These are phyloP conservation scores for Embiotoca jacksoni DNA, from an alignment of 2,113 vertebrate genomes.

Conservation along the genomic window DNA sequence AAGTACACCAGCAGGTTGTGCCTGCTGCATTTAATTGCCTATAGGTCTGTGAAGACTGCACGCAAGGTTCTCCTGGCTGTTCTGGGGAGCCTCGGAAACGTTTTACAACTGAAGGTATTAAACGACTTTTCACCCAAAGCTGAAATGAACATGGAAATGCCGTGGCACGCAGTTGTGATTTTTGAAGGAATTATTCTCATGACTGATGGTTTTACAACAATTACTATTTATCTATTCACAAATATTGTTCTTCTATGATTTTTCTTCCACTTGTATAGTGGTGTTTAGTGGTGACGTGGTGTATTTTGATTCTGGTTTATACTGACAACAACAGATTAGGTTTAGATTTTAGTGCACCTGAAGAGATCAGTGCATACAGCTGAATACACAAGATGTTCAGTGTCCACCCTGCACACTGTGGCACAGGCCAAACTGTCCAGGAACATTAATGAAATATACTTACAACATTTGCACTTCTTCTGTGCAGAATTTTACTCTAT, in stretches of 20 bases:
- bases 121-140: not conserved
- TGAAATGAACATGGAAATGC: not conserved
- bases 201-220: too few species aligned
- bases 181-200: too few species aligned
- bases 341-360: not conserved
- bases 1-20: conserved; percentile 65
- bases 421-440: not conserved
- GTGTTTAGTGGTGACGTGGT: not conserved
- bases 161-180: not conserved
- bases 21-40: conserved; percentile 40
- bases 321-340: not conserved
- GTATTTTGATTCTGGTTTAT: not conserved
- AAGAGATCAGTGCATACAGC: not conserved
- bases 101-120: not conserved
- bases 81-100: not conserved
- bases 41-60: conserved; percentile 1
- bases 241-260: not conserved
- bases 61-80: conserved; percentile 10
- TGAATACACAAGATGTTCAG: not conserved
- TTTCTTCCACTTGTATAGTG: not conserved
- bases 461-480: not conserved
- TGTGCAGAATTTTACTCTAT: conserved; percentile 4
- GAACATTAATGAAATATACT: not conserved
- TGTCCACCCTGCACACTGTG: not conserved
- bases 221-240: not conserved